phyloP scores from a whole-genome alignment of 53 echinoderm and acorn worm species.

The Actinopyga echinites region DNA sequence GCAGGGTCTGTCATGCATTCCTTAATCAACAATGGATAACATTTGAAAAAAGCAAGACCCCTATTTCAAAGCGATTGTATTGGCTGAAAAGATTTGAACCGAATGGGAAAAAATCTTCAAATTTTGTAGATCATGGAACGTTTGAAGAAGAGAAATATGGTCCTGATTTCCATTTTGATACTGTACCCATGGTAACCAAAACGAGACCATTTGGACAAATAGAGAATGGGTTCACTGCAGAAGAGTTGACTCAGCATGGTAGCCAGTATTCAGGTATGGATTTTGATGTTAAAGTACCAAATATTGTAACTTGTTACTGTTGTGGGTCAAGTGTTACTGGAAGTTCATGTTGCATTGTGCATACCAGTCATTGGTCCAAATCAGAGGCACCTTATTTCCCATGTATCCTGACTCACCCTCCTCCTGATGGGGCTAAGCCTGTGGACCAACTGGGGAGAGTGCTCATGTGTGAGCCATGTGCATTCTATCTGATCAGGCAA shows the following conservation, averaged over 20 bases:
- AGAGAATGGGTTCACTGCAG: conserved; percentile 9
- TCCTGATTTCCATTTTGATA: not conserved
- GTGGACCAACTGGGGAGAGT: conserved; percentile 95
- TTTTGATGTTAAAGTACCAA: conserved; percentile 85
- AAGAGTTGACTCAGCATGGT: conserved; percentile 37
- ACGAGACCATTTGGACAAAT: not conserved
- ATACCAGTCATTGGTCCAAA: conserved; percentile 98
- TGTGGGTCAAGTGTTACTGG: conserved; percentile 71
- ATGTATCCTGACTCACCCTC: conserved; percentile 82
- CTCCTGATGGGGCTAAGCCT: conserved; percentile 85
- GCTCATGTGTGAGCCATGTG: conserved; percentile 94
- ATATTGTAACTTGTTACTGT: conserved; percentile 81
- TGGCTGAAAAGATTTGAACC: conserved; percentile 89
- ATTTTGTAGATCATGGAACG: not conserved
- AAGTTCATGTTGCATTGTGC: conserved; percentile 77
- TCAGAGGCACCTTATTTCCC: conserved; percentile 98
- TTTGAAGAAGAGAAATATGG: not conserved
- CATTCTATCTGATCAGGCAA: conserved; percentile 81
- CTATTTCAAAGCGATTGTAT: conserved; percentile 91
- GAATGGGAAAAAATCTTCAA: conserved; percentile 10
- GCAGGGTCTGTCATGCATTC: conserved; percentile 92
- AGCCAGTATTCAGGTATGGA: conserved; percentile 43
- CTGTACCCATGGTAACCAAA: not conserved
- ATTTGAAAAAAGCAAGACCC: conserved; percentile 90
- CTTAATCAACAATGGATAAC: conserved; percentile 92